A percentile compares a stretch with the other conserved stretches of the same genome.
Conservation (phyloP, 2,797 vertebrate species). For the Poeciliopsis turneri region DNA sequence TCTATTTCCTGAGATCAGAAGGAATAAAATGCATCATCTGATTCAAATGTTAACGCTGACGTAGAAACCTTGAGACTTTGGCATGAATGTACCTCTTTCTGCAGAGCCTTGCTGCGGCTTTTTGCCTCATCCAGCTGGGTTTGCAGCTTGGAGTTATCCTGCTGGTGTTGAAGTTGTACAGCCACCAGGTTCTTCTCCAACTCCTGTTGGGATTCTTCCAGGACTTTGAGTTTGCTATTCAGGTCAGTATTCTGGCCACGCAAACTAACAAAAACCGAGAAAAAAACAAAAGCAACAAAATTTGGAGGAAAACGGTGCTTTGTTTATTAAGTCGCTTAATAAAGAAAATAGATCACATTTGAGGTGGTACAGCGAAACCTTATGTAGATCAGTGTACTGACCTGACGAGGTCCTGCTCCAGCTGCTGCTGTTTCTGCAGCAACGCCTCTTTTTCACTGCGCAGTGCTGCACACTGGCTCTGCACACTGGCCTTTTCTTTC, state of each 20-base stretch:
- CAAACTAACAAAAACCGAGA: constrained; percentile 76
- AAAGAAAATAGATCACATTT: constrained; percentile 21
- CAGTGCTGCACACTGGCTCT: constrained; percentile 83
- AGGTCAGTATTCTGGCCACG: constrained; percentile 89
- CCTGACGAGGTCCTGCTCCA: constrained; percentile 91
- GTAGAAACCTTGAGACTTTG: background rate
- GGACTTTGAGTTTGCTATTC: constrained; percentile 84
- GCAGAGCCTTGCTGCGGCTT: constrained; percentile 86
- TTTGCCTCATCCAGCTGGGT: constrained; percentile 89
- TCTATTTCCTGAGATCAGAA: background rate
- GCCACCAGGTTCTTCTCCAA: constrained; percentile 88
- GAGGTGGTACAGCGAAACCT: constrained; percentile 11
- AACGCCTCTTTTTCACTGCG: constrained; percentile 81
- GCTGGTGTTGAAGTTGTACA: constrained; percentile 89
- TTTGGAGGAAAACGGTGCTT: constrained; percentile 5
- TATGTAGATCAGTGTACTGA: constrained; percentile 66
- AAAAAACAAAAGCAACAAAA: constrained; percentile 27
- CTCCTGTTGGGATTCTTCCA: constrained; percentile 88
- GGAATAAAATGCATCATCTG: background rate
- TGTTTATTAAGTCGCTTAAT: constrained; percentile 1
- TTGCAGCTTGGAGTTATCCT: constrained; percentile 86
- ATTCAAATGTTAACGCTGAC: constrained; percentile 1
- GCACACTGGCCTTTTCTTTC: constrained; percentile 86
- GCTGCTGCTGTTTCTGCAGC: constrained; percentile 86
- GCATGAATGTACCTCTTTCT: constrained; percentile 85